A percentile compares a stretch with the other conserved stretches of the same genome.
These are phyloP conservation scores for Drosophila percnosoma DNA, from an alignment of 2,888 invertebrate genomes.

Conservation along the genomic window DNA sequence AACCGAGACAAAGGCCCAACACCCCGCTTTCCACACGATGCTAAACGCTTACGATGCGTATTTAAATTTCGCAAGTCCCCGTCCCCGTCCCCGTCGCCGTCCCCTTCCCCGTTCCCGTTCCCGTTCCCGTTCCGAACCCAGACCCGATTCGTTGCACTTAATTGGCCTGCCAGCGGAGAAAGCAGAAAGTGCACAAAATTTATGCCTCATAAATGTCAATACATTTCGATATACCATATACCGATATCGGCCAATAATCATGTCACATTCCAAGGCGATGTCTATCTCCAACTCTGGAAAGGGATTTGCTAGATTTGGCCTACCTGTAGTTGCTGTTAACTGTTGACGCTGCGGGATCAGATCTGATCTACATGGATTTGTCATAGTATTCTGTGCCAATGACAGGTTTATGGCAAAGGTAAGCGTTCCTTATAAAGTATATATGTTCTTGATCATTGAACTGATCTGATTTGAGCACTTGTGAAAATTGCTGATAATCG, in stretches of 20 bases:
- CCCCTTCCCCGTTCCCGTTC: background rate
- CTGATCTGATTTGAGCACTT: background rate
- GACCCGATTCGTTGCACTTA: constrained; percentile 72
- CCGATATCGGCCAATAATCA: constrained; percentile 5
- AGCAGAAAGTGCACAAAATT: constrained; percentile 67
- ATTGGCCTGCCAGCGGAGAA: constrained; percentile 58
- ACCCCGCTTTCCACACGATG: constrained; percentile 39
- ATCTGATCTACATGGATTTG: constrained; percentile 20
- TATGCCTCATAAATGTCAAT: constrained; percentile 77
- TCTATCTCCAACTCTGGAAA: constrained; percentile 39
- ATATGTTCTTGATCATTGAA: background rate
- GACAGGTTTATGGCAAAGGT: background rate
- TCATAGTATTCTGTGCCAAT: background rate
- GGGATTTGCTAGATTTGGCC: constrained; percentile 9
- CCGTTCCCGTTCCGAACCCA: constrained; percentile 1
- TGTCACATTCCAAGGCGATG: constrained; percentile 34
- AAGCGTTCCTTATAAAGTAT: background rate
- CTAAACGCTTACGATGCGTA: constrained; percentile 42
- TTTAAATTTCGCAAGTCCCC: constrained; percentile 69
- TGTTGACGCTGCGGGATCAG: constrained; percentile 12
- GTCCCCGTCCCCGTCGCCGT: background rate
- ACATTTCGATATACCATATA: constrained; percentile 18
- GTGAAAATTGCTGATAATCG: background rate
- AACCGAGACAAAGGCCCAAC: constrained; percentile 43
- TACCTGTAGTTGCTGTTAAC: background rate